Evolutionary conservation across 2,113 vertebrate species (phyloP), one percentile per base, ranked within the genome.

Genomic region (Stomatorhinus ivindoensis): DNA sequence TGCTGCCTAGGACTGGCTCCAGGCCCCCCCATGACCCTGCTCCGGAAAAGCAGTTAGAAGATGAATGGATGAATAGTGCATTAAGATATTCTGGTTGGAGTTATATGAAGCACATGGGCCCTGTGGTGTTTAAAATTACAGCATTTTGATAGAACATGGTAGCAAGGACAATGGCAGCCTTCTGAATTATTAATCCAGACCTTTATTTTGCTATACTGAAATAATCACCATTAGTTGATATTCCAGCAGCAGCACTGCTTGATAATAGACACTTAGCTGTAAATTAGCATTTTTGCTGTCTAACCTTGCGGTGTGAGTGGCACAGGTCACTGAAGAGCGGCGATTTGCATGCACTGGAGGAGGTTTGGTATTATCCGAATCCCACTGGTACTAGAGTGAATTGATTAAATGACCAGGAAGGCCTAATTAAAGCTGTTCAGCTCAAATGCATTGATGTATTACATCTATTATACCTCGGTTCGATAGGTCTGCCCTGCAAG

Each of bases 371-470:
- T 96, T 96, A 96, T 95, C 95, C 94, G 95, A 97, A 96, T 97
- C 97, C 96, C 97, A 94, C 80, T 90, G 95, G 95, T 95, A 93
- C 80, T 61, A 76, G 88, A 55, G 35, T 92, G 95, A 95, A 97
- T 98, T 97, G 98, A 99, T 97, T 96, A 97, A 99, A 99, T 96
- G 96, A 97, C 97, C 92, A 90, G 96, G 96, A 98, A 99, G 96
- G 96, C 96, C 98, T 99, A 99, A 99, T 99, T 99, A 99, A 99
- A 98, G 96, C 97, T 97, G 97, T 96, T 98, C 97, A 97, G 96
- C 97, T 98, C 96, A 99, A 99, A 98, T 94, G 95, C 98, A 99
- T 99, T 99, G 98, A 99, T 98, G 97, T 97, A 99, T 98, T 98
- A 97, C 97, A 97, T 97, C 98, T 97, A 98, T 98, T 99, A 98